A percentile compares a stretch with the other conserved stretches of the same genome.
Evolutionary conservation across 2,888 invertebrate species (phyloP).

Genomic region (Notodonta ziczac): DNA sequence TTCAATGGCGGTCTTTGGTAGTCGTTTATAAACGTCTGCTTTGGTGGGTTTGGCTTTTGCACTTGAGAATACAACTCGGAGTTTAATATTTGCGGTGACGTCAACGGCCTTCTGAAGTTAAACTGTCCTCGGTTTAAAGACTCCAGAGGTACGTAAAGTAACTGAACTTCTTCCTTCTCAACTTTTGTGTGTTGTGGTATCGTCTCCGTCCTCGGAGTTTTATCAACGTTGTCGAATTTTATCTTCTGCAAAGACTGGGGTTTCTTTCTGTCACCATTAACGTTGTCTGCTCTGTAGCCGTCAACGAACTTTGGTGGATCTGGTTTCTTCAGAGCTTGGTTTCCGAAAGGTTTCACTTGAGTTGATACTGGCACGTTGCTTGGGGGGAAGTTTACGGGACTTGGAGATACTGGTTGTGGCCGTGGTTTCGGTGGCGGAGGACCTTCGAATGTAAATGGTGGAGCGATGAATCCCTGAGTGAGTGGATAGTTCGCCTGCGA

Average conservation of each 20-base stretch:
- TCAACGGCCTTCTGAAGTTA: slow-evolving; percentile 65
- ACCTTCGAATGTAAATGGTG: slow-evolving; percentile 65
- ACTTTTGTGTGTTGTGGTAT: slow-evolving; percentile 55
- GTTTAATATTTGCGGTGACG: slow-evolving; percentile 57
- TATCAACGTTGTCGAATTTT: slow-evolving; percentile 66
- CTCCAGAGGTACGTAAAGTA: slow-evolving; percentile 93
- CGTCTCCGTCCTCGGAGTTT: slow-evolving; percentile 52
- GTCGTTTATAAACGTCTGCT: slow-evolving; percentile 55
- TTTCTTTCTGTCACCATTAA: slow-evolving; percentile 57
- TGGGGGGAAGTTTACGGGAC: slow-evolving; percentile 59
- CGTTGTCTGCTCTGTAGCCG: slow-evolving; percentile 72
- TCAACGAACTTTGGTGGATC: slow-evolving; percentile 71
- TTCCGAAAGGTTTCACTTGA: slow-evolving; percentile 60
- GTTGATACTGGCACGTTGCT: slow-evolving; percentile 28
- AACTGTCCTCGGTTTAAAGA: slow-evolving; percentile 84
- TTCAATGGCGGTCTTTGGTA: slow-evolving; percentile 55
- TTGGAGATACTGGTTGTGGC: slow-evolving; percentile 46
- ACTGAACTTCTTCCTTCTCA: slow-evolving; percentile 88
- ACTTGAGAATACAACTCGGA: slow-evolving; percentile 63
- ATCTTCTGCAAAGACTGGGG: slow-evolving; percentile 72
- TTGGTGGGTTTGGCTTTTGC: slow-evolving; percentile 52
- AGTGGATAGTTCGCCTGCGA: slow-evolving; percentile 71
- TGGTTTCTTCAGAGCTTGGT: slow-evolving; percentile 53
- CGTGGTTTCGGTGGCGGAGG: slow-evolving; percentile 57
- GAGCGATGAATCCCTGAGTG: slow-evolving; percentile 70